Percentiles rank a stretch among this genome's conserved stretches.
Evolutionary conservation across 2,113 vertebrate species (phyloP).

Genomic region (Lepisosteus osseus): DNA sequence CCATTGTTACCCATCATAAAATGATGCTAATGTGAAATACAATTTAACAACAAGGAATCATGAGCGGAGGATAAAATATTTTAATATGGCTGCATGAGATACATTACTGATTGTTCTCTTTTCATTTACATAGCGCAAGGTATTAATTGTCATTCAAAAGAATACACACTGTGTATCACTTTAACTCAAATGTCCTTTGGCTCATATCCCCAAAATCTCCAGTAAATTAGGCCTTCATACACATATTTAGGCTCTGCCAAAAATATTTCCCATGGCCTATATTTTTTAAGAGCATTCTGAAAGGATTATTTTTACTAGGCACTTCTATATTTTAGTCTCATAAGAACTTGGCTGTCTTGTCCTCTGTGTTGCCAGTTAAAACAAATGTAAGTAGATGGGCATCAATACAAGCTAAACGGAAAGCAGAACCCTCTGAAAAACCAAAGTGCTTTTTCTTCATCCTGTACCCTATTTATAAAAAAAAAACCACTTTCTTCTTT

Average conservation of each 20-base stretch:
- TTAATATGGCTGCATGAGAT: too few species aligned
- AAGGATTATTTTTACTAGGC: constrained; percentile 10
- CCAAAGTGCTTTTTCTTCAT: background rate
- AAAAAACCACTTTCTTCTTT: background rate
- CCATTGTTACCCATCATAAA: too few species aligned
- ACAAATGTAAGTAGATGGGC: constrained; percentile 5
- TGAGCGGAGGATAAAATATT: too few species aligned
- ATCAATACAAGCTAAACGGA: background rate
- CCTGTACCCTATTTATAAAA: background rate
- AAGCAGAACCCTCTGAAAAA: background rate
- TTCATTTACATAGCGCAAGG: too few species aligned
- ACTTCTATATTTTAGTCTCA: background rate
- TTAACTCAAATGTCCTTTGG: background rate
- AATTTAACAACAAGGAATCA: too few species aligned
- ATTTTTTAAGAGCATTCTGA: background rate
- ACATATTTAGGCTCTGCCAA: constrained; percentile 15
- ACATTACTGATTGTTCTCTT: too few species aligned
- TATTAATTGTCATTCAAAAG: too few species aligned
- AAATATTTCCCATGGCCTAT: constrained; percentile 41
- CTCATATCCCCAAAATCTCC: background rate
- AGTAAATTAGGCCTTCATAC: background rate
- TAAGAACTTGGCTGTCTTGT: background rate
- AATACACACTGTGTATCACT: background rate
- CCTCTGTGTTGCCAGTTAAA: background rate
- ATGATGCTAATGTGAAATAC: too few species aligned